Evolutionary conservation across 2,113 vertebrate species (phyloP).

Genomic region (Coreoperca whiteheadi): DNA sequence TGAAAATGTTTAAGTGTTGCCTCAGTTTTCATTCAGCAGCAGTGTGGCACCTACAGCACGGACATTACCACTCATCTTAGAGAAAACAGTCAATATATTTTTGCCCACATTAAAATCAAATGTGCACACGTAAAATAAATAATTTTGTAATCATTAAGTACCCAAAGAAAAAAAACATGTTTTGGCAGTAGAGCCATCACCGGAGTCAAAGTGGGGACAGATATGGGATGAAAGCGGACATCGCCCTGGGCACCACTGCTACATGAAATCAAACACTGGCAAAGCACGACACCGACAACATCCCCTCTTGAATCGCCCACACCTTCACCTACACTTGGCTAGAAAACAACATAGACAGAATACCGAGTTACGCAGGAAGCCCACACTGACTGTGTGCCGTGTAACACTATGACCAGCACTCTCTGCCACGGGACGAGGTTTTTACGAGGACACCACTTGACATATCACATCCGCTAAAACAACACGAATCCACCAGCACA

Average conservation of each 20-base stretch:
- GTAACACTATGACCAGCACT: constrained; percentile 27
- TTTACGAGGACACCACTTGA: constrained; percentile 69
- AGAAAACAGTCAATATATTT: background rate
- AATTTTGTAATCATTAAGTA: background rate
- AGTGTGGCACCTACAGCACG: constrained; percentile 22
- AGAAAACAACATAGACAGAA: constrained; percentile 43
- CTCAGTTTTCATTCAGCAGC: constrained; percentile 17
- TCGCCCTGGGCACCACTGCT: constrained; percentile 44
- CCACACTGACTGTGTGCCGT: constrained; percentile 23
- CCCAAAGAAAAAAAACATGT: background rate
- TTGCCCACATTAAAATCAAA: constrained; percentile 8
- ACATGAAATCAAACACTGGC: constrained; percentile 42
- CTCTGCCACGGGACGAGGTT: constrained; percentile 29
- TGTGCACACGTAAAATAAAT: background rate
- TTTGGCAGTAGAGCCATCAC: constrained; percentile 30
- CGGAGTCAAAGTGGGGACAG: background rate
- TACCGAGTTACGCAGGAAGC: constrained; percentile 5
- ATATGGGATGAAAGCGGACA: constrained; percentile 31
- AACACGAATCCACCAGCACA: constrained; percentile 81
- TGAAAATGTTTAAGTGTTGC: constrained; percentile 9
- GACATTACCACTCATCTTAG: background rate
- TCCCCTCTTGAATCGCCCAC: background rate
- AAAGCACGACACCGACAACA: constrained; percentile 53
- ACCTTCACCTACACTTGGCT: constrained; percentile 4
- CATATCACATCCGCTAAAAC: constrained; percentile 68